Evolutionary conservation across 1,140 invertebrate species (phyloP).

Genomic region (Trypoxylus dichotomus): DNA sequence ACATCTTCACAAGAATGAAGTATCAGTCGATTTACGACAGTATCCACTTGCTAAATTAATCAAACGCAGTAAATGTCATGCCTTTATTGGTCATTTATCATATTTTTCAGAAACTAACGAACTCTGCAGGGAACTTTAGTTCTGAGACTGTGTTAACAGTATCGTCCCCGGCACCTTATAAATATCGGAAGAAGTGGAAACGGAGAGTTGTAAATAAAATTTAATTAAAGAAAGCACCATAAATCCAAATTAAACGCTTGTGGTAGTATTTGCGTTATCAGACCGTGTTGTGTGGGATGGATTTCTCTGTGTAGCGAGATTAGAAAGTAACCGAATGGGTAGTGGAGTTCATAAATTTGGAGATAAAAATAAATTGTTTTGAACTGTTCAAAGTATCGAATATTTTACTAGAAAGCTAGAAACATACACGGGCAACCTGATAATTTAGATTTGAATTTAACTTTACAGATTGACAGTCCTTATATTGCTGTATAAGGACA

Average conservation of each 20-base stretch:
- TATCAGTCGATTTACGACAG: neutral
- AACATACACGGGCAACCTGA: no score
- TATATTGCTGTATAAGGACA: no score
- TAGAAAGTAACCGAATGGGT: neutral
- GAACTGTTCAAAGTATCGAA: no score
- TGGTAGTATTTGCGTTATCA: conserved; percentile 2
- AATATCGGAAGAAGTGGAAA: neutral
- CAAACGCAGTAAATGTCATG: neutral
- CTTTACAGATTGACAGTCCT: no score
- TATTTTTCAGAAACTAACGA: neutral
- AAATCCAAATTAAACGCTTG: neutral
- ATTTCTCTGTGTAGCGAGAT: neutral
- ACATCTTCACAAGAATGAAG: neutral
- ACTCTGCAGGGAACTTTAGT: neutral
- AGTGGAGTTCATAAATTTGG: neutral
- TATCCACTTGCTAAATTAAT: conserved; percentile 6
- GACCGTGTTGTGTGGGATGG: neutral
- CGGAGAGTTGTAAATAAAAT: neutral
- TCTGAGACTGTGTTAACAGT: neutral
- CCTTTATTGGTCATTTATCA: neutral
- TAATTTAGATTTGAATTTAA: no score
- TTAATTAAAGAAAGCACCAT: conserved; percentile 1
- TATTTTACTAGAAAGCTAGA: no score
- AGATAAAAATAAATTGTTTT: neutral
- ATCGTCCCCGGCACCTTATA: neutral